Base-by-base conservation (phyloP, 1,140 invertebrate species). In the Cotesia chilonis region DNA sequence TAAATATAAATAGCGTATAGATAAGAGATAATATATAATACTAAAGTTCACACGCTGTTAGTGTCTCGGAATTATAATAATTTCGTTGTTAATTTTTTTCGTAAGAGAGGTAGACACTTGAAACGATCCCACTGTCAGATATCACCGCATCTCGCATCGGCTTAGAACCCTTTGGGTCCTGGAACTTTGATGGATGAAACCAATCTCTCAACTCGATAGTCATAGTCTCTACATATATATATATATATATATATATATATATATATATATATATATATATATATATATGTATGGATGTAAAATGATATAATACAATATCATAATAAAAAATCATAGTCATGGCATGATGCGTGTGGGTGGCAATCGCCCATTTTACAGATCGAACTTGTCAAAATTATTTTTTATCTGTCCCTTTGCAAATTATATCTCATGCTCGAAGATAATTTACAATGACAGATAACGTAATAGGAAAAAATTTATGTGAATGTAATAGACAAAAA, bases 161-260 rank as follows among this genome's bases (percentile, higher is more conserved):
- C 20, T 57, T 14, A 57, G n/a, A 20, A 17, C 54, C 20, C 20
- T 57, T 57, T 20, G 54, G n/a, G n/a, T 20, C n/a, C 54, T 57
- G n/a, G n/a, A 20, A 12, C n/a, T n/a, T 5, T 57, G 54, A 57
- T 57, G 54, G 54, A 57, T 57, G 54, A 57, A 57, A 57, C 54
- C 54, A 57, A 57, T 57, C 12, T 17, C 20, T 57, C 54, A 57
- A 47, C 41, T 9, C 41, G 4, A 47, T 47, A 57, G 54, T 57
- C n/a, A 57, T 6, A 17, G 54, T 20, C n/a, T 3, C n/a, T 17
- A 57, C 5, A 57, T n/a, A 57, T 9, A 57, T 14, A 17, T 12
- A 55, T 20, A 17, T 20, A 57, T 9, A 57, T 14, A 17, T 12
- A 55, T 20, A 17, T 20, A 57, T n/a, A 57, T 9, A 57, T 14